Evolutionary conservation across 2,113 vertebrate genomes (phyloP).

Genomic region (Cyprinodon tularosa): DNA sequence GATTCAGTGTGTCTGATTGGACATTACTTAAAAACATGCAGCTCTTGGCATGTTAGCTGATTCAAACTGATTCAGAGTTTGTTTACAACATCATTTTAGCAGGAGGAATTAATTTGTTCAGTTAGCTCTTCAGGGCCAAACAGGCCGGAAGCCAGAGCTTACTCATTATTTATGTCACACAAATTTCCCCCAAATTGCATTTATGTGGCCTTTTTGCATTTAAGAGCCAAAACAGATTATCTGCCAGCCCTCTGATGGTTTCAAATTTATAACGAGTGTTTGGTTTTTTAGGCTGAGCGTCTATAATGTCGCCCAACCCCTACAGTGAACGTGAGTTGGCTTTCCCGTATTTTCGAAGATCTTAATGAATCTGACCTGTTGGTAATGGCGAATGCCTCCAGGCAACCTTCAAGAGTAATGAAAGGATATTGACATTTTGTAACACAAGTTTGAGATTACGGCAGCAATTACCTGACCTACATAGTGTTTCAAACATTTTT

Average conservation of each 20-base stretch:
- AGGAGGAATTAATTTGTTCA: slow-evolving; percentile 58
- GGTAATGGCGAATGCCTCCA: not conserved
- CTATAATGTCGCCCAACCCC: not conserved
- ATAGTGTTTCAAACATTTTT: not conserved
- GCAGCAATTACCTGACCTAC: not conserved
- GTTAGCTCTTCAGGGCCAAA: slow-evolving; percentile 54
- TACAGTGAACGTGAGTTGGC: not conserved
- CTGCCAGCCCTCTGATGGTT: slow-evolving; percentile 36
- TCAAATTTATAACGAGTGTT: slow-evolving; percentile 10
- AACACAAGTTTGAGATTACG: not conserved
- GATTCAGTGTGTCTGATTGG: not conserved
- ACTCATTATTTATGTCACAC: slow-evolving; percentile 66
- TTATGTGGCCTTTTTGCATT: slow-evolving; percentile 57
- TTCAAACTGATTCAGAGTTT: slow-evolving; percentile 51
- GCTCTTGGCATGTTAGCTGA: slow-evolving; percentile 35
- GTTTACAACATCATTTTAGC: slow-evolving; percentile 64
- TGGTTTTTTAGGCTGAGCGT: slow-evolving; percentile 11
- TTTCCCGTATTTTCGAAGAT: not conserved
- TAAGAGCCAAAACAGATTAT: slow-evolving; percentile 51
- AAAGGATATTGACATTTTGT: not conserved
- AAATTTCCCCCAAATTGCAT: slow-evolving; percentile 59
- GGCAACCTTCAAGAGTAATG: not conserved
- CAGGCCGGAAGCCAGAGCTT: slow-evolving; percentile 61
- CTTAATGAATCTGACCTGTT: not conserved
- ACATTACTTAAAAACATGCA: slow-evolving; percentile 10